Conservation (phyloP, 2,888 invertebrate species). For the Diarsia dahlii region DNA sequence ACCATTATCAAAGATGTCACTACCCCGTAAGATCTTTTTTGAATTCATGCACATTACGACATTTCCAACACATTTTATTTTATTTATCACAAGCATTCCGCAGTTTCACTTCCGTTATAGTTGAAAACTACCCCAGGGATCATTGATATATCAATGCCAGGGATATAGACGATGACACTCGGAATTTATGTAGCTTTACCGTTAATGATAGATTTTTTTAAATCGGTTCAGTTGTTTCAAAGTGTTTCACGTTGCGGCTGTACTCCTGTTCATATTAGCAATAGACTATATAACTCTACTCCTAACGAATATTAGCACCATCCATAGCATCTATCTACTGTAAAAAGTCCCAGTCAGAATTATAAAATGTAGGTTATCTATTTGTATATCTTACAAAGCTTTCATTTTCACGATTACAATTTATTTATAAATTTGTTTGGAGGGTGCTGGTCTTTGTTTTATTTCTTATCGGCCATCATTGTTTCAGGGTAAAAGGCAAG, state of each 20-base stretch:
- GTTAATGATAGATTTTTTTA: neutral
- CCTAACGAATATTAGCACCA: neutral
- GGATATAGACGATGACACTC: neutral
- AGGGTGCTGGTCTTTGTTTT: conserved; percentile 24
- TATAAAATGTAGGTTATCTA: neutral
- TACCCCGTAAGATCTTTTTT: conserved; percentile 69
- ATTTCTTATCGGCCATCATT: conserved; percentile 21
- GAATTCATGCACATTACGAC: neutral
- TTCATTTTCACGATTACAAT: neutral
- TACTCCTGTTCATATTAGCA: neutral
- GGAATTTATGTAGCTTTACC: neutral
- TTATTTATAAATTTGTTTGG: conserved; percentile 1
- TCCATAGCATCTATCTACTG: neutral
- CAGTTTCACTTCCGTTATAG: neutral
- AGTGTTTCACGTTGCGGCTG: neutral
- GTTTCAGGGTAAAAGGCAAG: conserved; percentile 70
- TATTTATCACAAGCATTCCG: neutral
- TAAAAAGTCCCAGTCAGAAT: neutral
- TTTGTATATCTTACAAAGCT: neutral
- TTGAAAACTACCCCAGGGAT: neutral
- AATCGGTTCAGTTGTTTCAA: neutral
- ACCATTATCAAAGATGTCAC: conserved; percentile 91
- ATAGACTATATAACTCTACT: neutral
- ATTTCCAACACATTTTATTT: neutral
- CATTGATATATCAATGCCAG: too few relatives aligned